Evolutionary conservation across 2,113 vertebrate species (phyloP), one percentile per base, ranked within the genome.

Genomic region (Ochotona princeps): DNA sequence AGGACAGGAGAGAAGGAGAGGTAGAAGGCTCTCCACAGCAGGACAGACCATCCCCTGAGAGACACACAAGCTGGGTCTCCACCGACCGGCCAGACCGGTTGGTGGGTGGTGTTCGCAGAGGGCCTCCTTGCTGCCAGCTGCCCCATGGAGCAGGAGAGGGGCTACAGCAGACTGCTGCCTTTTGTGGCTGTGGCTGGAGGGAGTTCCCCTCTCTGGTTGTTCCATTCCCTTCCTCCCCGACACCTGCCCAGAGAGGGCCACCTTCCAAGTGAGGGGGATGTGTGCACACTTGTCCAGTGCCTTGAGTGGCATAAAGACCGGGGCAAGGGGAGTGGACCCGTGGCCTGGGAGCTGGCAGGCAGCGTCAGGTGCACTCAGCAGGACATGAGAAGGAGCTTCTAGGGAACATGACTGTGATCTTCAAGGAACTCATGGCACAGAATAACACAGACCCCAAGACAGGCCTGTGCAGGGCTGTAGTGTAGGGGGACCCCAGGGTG

Each of bases 1-100:
- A 74, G 60, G 25, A 32, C 49, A 61, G 69, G 60, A 63, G n/a
- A 51, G 30, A 44, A 44, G 76, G 69, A 32, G 9, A 6, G 90
- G 54, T 32, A 94, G 67, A 83, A 63, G 78, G 67, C 76, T 74
- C 69, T 72, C 67, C 23, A 89, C 44, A 38, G 84, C 60, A 70
- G 89, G 82, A 92, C 2, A 21, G 67, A 83, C 83, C 38, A 70
- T 70, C 89, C 81, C 84, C 57, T 20, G 15, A 83, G 83, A 82
- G 80, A 47, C 35, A 7, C 54, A 76, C 38, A 82, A 15, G 54
- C 89, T 90, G 78, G 66, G 66, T 86, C 35, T 86, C 86, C 65
- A 20, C 47, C 92, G 96, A 96, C 97, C 87, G 0, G 75, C 81
- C 70, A 80, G 95, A 96, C 94, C 69, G 28, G 94, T 94, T 90